Conservation (phyloP, 2,113 vertebrate genomes). For the Pavo muticus region DNA sequence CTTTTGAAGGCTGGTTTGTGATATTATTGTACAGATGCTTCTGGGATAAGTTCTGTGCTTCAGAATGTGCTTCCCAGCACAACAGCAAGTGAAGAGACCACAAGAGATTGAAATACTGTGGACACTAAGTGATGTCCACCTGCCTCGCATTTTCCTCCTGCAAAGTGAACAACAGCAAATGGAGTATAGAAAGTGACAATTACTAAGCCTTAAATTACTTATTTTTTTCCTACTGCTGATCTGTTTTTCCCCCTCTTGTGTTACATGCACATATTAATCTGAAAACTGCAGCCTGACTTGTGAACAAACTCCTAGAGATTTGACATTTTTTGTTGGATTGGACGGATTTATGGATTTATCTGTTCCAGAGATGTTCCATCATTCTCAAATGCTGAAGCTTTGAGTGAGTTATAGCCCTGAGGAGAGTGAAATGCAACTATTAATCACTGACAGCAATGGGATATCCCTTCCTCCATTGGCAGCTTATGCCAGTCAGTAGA, state of each 20-base stretch:
- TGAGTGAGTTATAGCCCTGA: slow-evolving; percentile 20
- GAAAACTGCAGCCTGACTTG: neutral
- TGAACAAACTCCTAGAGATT: neutral
- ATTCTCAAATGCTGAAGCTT: neutral
- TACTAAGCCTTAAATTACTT: neutral
- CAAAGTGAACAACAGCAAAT: neutral
- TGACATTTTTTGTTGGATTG: neutral
- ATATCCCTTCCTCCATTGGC: neutral
- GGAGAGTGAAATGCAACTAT: neutral
- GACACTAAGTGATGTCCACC: neutral
- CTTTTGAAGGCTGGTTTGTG: slow-evolving; percentile 21
- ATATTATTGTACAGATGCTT: slow-evolving; percentile 4
- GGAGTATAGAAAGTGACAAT: neutral
- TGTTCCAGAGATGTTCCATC: neutral
- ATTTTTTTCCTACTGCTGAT: neutral
- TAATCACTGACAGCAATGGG: neutral
- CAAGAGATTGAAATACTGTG: neutral
- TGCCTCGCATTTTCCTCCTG: neutral
- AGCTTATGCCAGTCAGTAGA: slow-evolving; percentile 11
- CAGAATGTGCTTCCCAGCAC: neutral
- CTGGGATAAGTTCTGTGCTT: neutral
- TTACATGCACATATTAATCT: neutral
- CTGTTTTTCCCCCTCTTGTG: neutral
- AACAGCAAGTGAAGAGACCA: neutral
- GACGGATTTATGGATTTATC: neutral